phyloP scores from a whole-genome alignment of 2,797 vertebrate genomes.

The Anguilla obscura region DNA sequence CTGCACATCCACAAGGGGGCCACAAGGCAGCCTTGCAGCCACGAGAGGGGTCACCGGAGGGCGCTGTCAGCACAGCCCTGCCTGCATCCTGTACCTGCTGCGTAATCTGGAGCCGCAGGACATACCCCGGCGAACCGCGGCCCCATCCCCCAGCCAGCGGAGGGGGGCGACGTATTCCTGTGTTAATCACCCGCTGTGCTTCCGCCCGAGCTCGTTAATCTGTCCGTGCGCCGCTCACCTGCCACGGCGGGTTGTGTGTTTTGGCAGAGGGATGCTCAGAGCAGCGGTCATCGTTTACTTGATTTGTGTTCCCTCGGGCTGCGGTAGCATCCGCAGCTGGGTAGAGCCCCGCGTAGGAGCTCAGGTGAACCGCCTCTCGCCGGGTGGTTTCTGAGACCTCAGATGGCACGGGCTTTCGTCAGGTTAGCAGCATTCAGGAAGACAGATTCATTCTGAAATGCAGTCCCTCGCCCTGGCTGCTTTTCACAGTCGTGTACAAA shows the following conservation, averaged over 20 bases:
- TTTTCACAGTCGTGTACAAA: not conserved
- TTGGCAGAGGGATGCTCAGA: slow-evolving; percentile 18
- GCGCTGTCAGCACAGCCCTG: slow-evolving; percentile 42
- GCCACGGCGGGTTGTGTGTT: not conserved
- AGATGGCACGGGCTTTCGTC: not conserved
- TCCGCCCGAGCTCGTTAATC: slow-evolving; percentile 31
- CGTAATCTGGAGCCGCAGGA: slow-evolving; percentile 41
- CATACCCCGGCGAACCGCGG: slow-evolving; percentile 37
- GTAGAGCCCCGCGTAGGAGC: not conserved
- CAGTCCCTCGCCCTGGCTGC: not conserved
- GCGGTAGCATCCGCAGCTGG: slow-evolving; percentile 44
- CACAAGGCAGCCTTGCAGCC: slow-evolving; percentile 25
- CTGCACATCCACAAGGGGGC: slow-evolving; percentile 22
- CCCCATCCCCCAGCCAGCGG: slow-evolving; percentile 37
- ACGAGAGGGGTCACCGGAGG: slow-evolving; percentile 33
- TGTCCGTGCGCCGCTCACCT: slow-evolving; percentile 29
- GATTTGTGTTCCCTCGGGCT: slow-evolving; percentile 26
- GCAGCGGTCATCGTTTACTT: not conserved
- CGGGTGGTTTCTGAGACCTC: not conserved
- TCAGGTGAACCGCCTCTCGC: not conserved
- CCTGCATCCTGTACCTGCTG: slow-evolving; percentile 48
- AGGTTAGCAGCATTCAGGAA: not conserved
- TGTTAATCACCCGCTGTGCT: slow-evolving; percentile 43
- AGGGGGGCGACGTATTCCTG: slow-evolving; percentile 27
- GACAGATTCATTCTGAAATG: not conserved